These are phyloP conservation scores for Amphimallon solstitiale DNA, from an alignment of 2,888 invertebrate species.

Conservation along the genomic window DNA sequence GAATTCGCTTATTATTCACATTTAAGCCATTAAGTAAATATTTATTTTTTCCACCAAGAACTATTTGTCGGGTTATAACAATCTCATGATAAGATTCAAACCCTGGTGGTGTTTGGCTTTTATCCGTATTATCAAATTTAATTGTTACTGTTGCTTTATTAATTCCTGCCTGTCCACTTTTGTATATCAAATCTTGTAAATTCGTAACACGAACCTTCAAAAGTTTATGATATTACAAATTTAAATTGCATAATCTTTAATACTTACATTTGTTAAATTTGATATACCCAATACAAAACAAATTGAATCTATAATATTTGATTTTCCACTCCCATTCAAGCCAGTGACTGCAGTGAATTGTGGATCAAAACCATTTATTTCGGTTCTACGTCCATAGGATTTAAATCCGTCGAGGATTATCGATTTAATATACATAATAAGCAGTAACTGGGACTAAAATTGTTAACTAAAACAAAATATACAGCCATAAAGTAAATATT, in stretches of 20 bases:
- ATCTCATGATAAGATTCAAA: slow-evolving; percentile 93
- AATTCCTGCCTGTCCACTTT: slow-evolving; percentile 95
- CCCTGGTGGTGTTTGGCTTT: slow-evolving; percentile 84
- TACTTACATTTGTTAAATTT: slow-evolving; percentile 86
- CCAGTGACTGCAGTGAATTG: slow-evolving; percentile 99
- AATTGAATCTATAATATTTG: slow-evolving; percentile 96
- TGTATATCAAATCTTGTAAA: slow-evolving; percentile 96
- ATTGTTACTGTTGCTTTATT: slow-evolving; percentile 96
- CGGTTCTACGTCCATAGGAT: slow-evolving; percentile 93
- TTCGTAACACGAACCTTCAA: slow-evolving; percentile 87
- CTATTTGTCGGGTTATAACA: slow-evolving; percentile 89
- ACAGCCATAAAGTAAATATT: too few species aligned
- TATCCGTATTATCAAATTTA: slow-evolving; percentile 91
- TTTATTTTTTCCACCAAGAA: slow-evolving; percentile 89
- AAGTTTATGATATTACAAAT: slow-evolving; percentile 11
- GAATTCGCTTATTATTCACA: slow-evolving; percentile 89
- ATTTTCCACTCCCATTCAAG: slow-evolving; percentile 97
- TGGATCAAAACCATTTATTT: slow-evolving; percentile 91
- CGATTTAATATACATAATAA: slow-evolving; percentile 87
- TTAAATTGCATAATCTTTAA: slow-evolving; percentile 16
- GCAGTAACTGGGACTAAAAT: background rate
- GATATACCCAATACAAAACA: slow-evolving; percentile 97
- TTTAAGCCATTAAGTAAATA: slow-evolving; percentile 94
- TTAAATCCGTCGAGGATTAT: slow-evolving; percentile 97
- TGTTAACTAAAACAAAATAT: too few species aligned